phyloP scores from a whole-genome alignment of 2,113 vertebrate species.

The Phaethornis superciliosus region DNA sequence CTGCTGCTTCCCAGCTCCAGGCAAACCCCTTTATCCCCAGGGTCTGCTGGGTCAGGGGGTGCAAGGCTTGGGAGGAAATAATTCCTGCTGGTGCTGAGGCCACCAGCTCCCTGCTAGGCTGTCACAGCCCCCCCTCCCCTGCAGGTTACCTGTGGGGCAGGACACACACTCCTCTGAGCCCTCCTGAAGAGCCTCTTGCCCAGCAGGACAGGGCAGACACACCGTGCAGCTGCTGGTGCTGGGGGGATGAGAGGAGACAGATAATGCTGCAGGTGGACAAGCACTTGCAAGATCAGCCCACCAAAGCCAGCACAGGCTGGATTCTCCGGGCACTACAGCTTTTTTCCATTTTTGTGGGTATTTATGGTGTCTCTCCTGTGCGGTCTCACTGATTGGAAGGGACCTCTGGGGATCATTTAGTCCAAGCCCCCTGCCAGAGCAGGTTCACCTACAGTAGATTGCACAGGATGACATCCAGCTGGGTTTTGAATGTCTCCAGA shows the following conservation, averaged over 20 bases:
- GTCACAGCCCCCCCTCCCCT: fast-evolving
- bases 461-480: too few species aligned
- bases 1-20: not conserved
- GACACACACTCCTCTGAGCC: slow-evolving; percentile 72
- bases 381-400: not conserved
- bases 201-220: slow-evolving; percentile 78
- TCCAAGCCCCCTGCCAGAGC: too few species aligned
- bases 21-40: not conserved
- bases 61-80: fast-evolving
- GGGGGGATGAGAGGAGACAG: not conserved
- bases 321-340: not conserved
- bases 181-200: slow-evolving; percentile 75
- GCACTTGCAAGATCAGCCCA: not conserved
- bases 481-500: too few species aligned
- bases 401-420: too few species aligned
- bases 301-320: not conserved
- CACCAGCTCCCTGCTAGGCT: fast-evolving
- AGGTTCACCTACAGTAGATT: too few species aligned
- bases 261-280: not conserved
- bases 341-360: not conserved
- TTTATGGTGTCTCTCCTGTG: fast-evolving
- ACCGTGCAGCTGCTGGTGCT: slow-evolving; percentile 78
- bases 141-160: slow-evolving; percentile 80
- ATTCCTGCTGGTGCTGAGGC: not conserved
- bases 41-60: fast-evolving